A percentile compares a stretch with the other conserved stretches of the same genome.
These are phyloP conservation scores for Buphagus erythrorhynchus DNA, from an alignment of 2,797 vertebrate genomes.

Conservation along the genomic window DNA sequence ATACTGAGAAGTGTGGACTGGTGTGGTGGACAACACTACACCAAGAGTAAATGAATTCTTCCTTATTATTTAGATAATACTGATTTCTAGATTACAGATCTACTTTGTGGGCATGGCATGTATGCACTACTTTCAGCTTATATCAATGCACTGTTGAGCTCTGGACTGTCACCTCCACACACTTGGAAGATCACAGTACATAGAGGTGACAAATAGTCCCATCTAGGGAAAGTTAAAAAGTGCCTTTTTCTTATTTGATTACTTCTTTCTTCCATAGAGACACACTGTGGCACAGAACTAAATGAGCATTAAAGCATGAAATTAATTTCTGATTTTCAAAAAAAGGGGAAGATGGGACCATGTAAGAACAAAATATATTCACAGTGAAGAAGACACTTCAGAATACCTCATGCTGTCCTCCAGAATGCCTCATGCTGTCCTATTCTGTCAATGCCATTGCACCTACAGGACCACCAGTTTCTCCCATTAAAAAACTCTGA, in stretches of 20 bases:
- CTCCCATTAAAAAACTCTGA: not conserved
- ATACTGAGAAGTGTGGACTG: not conserved
- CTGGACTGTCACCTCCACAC: not conserved
- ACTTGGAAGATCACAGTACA: not conserved
- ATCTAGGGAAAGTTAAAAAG: not conserved
- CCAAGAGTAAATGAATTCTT: not conserved
- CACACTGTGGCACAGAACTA: not conserved
- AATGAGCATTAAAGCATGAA: constrained; percentile 57
- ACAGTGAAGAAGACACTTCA: not conserved
- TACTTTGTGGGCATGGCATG: not conserved
- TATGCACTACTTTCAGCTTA: not conserved
- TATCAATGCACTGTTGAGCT: not conserved
- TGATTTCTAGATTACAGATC: not conserved
- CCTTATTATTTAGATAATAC: not conserved
- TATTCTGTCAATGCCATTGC: not conserved
- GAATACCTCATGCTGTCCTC: not conserved
- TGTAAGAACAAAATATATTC: not conserved
- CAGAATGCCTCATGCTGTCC: not conserved
- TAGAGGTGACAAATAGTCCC: not conserved
- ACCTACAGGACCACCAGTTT: not conserved
- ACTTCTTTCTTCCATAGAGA: not conserved
- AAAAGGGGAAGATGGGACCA: not conserved
- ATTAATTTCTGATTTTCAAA: constrained; percentile 53
- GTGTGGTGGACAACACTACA: not conserved
- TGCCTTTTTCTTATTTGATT: constrained; percentile 12